Percentiles rank a stretch among this genome's conserved stretches.
These are phyloP conservation scores for Machimus atricapillus DNA, from an alignment of 2,888 invertebrate species.

Conservation along the genomic window DNA sequence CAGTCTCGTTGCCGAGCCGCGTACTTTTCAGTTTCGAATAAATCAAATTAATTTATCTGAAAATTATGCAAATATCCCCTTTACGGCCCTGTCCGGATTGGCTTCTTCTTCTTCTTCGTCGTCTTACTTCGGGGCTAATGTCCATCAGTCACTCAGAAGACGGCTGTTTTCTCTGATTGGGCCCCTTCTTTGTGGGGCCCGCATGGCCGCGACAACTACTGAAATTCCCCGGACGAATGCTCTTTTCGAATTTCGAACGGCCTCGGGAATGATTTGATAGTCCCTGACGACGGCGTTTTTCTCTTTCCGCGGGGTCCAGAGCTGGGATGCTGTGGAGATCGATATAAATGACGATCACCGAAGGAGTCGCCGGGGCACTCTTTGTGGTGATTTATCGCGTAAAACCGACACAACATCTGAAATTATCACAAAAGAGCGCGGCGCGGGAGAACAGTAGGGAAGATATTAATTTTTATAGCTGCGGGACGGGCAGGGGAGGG, in stretches of 20 bases:
- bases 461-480: conserved; percentile 33
- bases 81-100: conserved; percentile 8
- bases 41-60: conserved; percentile 38
- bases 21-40: conserved; percentile 15
- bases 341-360: neutral
- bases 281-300: neutral
- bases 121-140: neutral
- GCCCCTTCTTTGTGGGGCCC: neutral
- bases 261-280: neutral
- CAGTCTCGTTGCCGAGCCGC: neutral
- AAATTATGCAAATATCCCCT: conserved; percentile 33
- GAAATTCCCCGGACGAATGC: neutral
- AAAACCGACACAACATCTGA: conserved; percentile 15
- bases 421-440: conserved; percentile 13
- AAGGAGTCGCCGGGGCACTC: neutral
- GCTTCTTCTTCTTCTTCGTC: neutral
- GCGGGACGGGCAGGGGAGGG: neutral
- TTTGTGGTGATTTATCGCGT: neutral
- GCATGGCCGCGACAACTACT: conserved; percentile 11
- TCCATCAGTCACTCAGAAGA: conserved; percentile 23
- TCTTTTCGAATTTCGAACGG: neutral
- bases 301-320: neutral
- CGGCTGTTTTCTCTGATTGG: conserved; percentile 6
- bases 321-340: neutral
- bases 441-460: conserved; percentile 25